phyloP scores from a whole-genome alignment of 2,888 invertebrate species.

The Drosophila gaucha region DNA sequence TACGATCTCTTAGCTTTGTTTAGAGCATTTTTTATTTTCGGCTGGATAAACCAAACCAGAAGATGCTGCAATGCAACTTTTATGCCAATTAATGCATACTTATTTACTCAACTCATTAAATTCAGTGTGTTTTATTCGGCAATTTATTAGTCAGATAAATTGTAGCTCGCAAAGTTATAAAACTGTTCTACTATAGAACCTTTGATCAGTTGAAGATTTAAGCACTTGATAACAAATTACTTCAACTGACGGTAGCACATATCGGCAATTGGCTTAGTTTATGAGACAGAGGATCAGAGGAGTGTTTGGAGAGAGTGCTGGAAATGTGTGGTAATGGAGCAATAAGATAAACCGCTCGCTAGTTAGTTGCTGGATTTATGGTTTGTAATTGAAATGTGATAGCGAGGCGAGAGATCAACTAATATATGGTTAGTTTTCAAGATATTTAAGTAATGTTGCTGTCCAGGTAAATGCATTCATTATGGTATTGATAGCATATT shows the following conservation, averaged over 20 bases:
- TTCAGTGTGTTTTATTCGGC: conserved; percentile 28
- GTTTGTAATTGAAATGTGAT: conserved; percentile 39
- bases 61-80: conserved; percentile 52
- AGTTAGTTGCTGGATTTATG: conserved; percentile 47
- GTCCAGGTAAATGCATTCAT: conserved; percentile 24
- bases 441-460: conserved; percentile 8
- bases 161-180: conserved; percentile 31
- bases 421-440: conserved; percentile 10
- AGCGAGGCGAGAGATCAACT: conserved; percentile 43
- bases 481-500: conserved; percentile 4
- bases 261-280: conserved; percentile 43
- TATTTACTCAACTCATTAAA: conserved; percentile 55
- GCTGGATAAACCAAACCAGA: not conserved
- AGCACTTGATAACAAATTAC: conserved; percentile 56
- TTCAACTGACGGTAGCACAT: conserved; percentile 58
- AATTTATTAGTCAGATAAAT: conserved; percentile 54
- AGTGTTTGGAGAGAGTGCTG: conserved; percentile 20
- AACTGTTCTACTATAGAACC: conserved; percentile 22
- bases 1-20: conserved; percentile 17
- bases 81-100: conserved; percentile 63
- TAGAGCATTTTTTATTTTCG: conserved; percentile 16
- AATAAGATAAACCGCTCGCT: conserved; percentile 53
- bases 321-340: conserved; percentile 33
- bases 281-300: conserved; percentile 10
- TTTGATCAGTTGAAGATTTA: conserved; percentile 55